Evolutionary conservation across 1,140 invertebrate species (phyloP), one percentile per base, ranked within the genome.

Genomic region (Drosophila tani): DNA sequence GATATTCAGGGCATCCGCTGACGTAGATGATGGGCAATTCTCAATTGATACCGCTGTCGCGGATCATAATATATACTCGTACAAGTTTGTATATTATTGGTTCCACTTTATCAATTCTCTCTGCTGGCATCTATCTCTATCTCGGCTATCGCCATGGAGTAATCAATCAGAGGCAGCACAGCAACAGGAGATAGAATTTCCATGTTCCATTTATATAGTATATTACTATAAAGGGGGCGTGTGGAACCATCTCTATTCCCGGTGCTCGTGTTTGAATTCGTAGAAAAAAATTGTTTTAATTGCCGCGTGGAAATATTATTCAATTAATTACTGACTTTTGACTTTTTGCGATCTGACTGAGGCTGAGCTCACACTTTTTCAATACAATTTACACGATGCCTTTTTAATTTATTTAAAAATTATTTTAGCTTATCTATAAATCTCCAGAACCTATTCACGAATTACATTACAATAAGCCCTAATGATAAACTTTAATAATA

Each of bases 1-100:
- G 79, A 82, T 86, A 64, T 60, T 46, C 68, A 69, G 50, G 51
- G 60, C 65, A 24, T 27, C 43, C 59, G 66, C 56, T 75, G 65
- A 85, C 82, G 78, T 85, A 59, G 64, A 51, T 50, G 51, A 41
- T 60, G 59, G 59, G 17, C 40, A 58, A 53, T 46, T 58, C 56
- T 62, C 53, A 80, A 85, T 43, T 75, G 50, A 55, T 65, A 64
- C 9, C 32, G 59, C 45, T 5, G 21, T n/a, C 27, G 32, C 11
- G 14, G 45, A 19, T 24, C 51, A 35, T 35, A 49, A 49, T 27
- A 59, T 38, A 45, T 32, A n/a, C n/a, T n/a, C n/a, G n/a, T n/a
- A 55, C 12, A 40, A 40, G 55, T 35, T 58, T 58, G 17, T 65
- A 58, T 55, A 65, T 7, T 67, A 55, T 69, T 51, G 32, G 41